Evolutionary conservation across 2,113 vertebrate species (phyloP), one percentile per base, ranked within the genome.

Genomic region (Embiotoca jacksoni): DNA sequence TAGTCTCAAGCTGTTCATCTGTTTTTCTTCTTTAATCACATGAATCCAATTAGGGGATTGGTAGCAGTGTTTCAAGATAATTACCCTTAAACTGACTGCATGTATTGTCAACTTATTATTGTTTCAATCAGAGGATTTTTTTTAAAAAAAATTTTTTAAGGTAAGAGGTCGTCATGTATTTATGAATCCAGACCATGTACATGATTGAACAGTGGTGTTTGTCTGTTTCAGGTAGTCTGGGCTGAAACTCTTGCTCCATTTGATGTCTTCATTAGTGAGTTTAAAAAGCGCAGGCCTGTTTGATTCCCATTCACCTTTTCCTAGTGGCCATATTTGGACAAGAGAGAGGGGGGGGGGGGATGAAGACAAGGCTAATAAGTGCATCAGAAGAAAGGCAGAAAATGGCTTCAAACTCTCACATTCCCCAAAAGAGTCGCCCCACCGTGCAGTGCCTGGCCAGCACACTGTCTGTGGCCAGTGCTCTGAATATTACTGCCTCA

Each of bases 191-290:
- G 60, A 58, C 52, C n/a, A 23, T 37, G 39, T 52, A 32, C 36
- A 31, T 0, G 1, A 63, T 55, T 37, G 14, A 56, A 41, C 60
- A 46, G 47, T 16, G 41, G n/a, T 15, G 50, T 77, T 76, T 74
- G 66, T 83, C 56, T 7, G 2, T 72, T 50, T 53, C 66, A 69
- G 53, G 39, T 60, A 36, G 23, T 58, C 73, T 77, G 63, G 56
- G 65, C 54, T 78, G 71, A 73, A 77, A 23, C 23, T 37, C 32
- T 55, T 23, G 63, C 36, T 67, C 46, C 14, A 64, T 84, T 82
- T 88, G 78, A 84, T 82, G 73, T 72, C 60, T 86, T 81, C 71
- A 80, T 89, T 82, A 89, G 52, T 75, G 49, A 61, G 44, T 77
- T 58, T 67, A 70, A 80, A 83, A 69, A 76, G 71, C 16, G 1